phyloP scores from a whole-genome alignment of 1,140 invertebrate genomes.

The Onthophagus taurus region DNA sequence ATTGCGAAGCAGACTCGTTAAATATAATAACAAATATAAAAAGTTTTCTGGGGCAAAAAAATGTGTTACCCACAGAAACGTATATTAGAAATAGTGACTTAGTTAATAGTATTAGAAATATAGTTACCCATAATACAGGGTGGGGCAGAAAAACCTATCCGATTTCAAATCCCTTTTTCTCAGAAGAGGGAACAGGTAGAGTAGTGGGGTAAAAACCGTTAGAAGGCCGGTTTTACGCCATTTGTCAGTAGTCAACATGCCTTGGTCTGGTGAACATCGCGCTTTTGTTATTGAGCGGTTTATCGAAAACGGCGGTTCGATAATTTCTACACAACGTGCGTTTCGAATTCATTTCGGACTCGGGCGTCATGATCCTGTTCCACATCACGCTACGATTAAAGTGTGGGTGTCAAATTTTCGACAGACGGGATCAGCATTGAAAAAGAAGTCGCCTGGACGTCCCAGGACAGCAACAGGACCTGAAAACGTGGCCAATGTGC shows the following conservation, averaged over 20 bases:
- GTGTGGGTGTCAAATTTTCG: constrained; percentile 10
- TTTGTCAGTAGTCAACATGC: constrained; percentile 7
- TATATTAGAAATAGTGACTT: no score
- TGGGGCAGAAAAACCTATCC: constrained; percentile 9
- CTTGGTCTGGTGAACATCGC: constrained; percentile 10
- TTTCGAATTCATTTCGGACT: constrained; percentile 8
- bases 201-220: constrained; percentile 1
- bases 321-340: constrained; percentile 4
- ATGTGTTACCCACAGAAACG: no score
- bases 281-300: constrained; percentile 10
- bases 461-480: constrained; percentile 1
- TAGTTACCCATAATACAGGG: no score
- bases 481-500: constrained; percentile 14
- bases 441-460: constrained; percentile 8
- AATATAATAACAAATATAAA: background rate
- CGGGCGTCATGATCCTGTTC: constrained; percentile 13
- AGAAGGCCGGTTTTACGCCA: background rate
- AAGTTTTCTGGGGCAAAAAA: no score
- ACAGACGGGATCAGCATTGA: constrained; percentile 12
- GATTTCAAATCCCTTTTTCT: constrained; percentile 8
- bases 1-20: constrained; percentile 15
- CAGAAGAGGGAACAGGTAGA: no score
- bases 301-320: constrained; percentile 7
- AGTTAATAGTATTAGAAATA: no score
- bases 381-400: constrained; percentile 6